phyloP scores from a whole-genome alignment of 2,113 vertebrate species.

The Shinisaurus crocodilurus region DNA sequence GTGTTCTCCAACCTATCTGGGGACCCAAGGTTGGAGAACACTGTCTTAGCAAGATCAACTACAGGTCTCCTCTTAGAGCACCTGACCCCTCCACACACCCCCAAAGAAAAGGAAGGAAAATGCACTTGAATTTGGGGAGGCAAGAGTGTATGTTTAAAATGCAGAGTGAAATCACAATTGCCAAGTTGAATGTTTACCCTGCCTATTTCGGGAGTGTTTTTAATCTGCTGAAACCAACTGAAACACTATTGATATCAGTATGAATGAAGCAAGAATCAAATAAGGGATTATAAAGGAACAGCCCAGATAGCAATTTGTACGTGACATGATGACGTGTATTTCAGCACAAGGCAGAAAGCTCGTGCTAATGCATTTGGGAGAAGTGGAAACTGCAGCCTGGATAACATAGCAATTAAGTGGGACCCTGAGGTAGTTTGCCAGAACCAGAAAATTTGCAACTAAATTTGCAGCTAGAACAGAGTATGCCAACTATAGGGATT shows the following conservation, averaged over 20 bases:
- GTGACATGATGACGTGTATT: not conserved
- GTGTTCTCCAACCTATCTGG: too few relatives aligned
- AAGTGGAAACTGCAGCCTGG: not conserved
- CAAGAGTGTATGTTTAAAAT: not conserved
- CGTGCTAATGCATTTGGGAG: not conserved
- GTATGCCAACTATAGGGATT: too few relatives aligned
- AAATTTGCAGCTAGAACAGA: not conserved
- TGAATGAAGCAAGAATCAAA: slow-evolving; percentile 23
- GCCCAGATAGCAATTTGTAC: not conserved
- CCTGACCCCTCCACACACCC: not conserved
- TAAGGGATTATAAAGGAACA: slow-evolving; percentile 1
- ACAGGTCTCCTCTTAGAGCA: too few relatives aligned
- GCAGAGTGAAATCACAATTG: not conserved
- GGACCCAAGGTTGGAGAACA: too few relatives aligned
- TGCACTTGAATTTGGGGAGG: not conserved
- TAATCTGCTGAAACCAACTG: slow-evolving; percentile 17
- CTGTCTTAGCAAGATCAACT: too few relatives aligned
- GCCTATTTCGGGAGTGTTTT: not conserved
- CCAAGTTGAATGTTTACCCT: slow-evolving; percentile 2
- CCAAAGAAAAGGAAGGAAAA: not conserved
- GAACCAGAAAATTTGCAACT: not conserved
- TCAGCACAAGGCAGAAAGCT: slow-evolving; percentile 15
- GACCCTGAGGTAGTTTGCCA: not conserved
- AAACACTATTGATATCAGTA: slow-evolving; percentile 18
- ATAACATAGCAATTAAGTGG: not conserved